A percentile compares a stretch with the other conserved stretches of the same genome.
Evolutionary conservation across 2,113 vertebrate genomes (phyloP).

Genomic region (Mormyrus iriodes): DNA sequence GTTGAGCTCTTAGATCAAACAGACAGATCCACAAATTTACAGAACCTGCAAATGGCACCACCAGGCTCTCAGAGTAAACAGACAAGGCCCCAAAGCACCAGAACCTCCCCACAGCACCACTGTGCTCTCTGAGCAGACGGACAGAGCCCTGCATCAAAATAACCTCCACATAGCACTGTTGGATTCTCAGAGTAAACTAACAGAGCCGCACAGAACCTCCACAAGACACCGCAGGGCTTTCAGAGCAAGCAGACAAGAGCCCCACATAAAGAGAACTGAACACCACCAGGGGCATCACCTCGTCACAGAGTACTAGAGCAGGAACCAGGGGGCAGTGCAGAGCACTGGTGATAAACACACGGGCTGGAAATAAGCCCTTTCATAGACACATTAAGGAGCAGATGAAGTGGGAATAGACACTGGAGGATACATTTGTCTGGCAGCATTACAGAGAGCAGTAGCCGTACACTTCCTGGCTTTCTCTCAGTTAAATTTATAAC

Average conservation of each 20-base stretch:
- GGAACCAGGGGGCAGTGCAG: not conserved
- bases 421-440: slow-evolving; percentile 5
- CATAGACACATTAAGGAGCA: slow-evolving; percentile 5
- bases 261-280: not conserved
- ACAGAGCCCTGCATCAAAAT: too few species aligned
- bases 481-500: not conserved
- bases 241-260: not conserved
- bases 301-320: not conserved
- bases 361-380: not conserved
- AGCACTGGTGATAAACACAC: not conserved
- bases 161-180: too few species aligned
- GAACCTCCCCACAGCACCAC: too few species aligned
- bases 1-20: not conserved
- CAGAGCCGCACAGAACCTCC: not conserved
- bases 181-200: too few species aligned
- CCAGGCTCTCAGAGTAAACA: not conserved
- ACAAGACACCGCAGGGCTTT: too few species aligned
- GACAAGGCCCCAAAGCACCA: not conserved
- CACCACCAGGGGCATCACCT: not conserved
- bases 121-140: too few species aligned
- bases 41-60: not conserved
- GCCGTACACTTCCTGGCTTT: not conserved
- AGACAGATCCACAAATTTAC: not conserved
- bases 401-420: not conserved
- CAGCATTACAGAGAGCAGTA: slow-evolving; percentile 13